Conservation (phyloP, 2,113 vertebrate genomes). For the Colinus virginianus region DNA sequence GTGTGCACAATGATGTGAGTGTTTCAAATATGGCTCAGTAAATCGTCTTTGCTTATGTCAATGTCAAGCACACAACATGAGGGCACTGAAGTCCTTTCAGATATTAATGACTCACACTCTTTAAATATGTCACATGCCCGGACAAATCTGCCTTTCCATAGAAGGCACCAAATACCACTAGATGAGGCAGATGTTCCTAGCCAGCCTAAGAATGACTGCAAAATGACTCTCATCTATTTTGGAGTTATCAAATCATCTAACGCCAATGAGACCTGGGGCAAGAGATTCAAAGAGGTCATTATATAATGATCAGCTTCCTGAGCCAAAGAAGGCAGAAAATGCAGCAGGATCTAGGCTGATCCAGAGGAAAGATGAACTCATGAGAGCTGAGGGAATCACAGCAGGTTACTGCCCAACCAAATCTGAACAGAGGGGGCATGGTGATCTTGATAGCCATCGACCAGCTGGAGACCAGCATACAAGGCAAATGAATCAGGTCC, state of each 20-base stretch:
- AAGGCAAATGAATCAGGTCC: neutral
- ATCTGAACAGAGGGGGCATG: fast-evolving
- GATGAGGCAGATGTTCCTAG: slow-evolving; percentile 45
- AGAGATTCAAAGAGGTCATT: neutral
- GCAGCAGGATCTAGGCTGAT: neutral
- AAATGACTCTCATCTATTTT: slow-evolving; percentile 57
- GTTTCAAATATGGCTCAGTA: slow-evolving; percentile 35
- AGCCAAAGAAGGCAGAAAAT: neutral
- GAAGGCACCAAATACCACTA: slow-evolving; percentile 52
- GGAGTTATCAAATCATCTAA: slow-evolving; percentile 57
- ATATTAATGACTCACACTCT: slow-evolving; percentile 48
- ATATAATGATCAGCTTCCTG: neutral
- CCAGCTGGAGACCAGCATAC: fast-evolving
- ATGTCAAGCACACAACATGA: slow-evolving; percentile 17
- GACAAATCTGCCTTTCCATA: slow-evolving; percentile 54
- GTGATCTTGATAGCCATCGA: neutral
- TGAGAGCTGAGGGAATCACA: fast-evolving
- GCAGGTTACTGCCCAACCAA: neutral
- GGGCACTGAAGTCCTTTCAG: slow-evolving; percentile 45
- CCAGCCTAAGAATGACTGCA: slow-evolving; percentile 4
- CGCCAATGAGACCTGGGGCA: slow-evolving; percentile 2
- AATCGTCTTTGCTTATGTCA: slow-evolving; percentile 13
- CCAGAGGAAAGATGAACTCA: neutral
- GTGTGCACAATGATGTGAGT: neutral
- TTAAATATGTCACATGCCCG: slow-evolving; percentile 33